Evolutionary conservation across 2,888 invertebrate species (phyloP).

Genomic region (Ichneumoninae sp.): DNA sequence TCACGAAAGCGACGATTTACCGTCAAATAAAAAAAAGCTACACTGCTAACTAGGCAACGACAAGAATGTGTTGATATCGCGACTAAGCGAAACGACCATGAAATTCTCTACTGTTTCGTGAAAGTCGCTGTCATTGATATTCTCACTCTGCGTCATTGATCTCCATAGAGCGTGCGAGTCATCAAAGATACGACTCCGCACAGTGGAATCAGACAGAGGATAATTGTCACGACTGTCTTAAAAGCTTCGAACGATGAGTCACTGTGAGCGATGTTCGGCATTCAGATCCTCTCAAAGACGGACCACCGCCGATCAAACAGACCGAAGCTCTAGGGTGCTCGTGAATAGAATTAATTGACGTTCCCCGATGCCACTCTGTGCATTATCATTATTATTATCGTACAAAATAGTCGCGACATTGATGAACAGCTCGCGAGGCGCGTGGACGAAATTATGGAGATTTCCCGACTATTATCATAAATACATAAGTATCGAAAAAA

Average conservation of each 20-base stretch:
- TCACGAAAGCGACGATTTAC: neutral
- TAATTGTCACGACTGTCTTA: slow-evolving; percentile 69
- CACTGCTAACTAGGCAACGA: neutral
- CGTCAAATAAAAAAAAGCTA: neutral
- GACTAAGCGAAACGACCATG: slow-evolving; percentile 48
- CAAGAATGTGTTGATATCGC: slow-evolving; percentile 42
- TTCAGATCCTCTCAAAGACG: slow-evolving; percentile 32
- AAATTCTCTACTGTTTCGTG: slow-evolving; percentile 58
- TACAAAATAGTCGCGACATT: slow-evolving; percentile 32
- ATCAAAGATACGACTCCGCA: slow-evolving; percentile 25
- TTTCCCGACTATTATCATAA: too few species aligned
- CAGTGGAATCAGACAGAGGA: slow-evolving; percentile 55
- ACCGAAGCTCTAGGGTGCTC: slow-evolving; percentile 53
- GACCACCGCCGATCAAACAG: slow-evolving; percentile 45
- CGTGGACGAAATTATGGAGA: too few species aligned
- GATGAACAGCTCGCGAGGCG: slow-evolving; percentile 13
- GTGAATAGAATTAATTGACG: slow-evolving; percentile 66
- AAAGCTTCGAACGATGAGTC: slow-evolving; percentile 70
- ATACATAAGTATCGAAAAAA: neutral
- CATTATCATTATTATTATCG: neutral
- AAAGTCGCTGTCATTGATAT: slow-evolving; percentile 63
- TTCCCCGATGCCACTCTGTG: slow-evolving; percentile 13
- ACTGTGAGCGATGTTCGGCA: slow-evolving; percentile 48
- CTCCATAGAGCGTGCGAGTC: slow-evolving; percentile 8
- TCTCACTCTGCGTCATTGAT: slow-evolving; percentile 53